These are phyloP conservation scores for Lycaena phlaeas DNA, from an alignment of 2,888 invertebrate species.

Conservation along the genomic window DNA sequence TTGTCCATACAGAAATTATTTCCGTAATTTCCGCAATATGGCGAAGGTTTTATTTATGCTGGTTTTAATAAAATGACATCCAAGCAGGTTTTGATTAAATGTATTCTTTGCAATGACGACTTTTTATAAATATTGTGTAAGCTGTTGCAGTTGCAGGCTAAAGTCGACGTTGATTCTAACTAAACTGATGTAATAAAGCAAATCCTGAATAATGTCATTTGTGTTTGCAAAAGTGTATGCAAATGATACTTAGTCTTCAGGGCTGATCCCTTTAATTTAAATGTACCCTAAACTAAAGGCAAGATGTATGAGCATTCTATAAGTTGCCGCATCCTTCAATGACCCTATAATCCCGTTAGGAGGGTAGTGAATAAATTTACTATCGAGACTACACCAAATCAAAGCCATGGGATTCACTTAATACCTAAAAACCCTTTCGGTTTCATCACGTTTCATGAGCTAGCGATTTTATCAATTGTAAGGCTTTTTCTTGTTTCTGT, in stretches of 20 bases:
- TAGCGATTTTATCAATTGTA: not conserved
- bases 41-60: too few relatives aligned
- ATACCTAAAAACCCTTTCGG: conserved; percentile 20
- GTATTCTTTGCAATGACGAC: too few relatives aligned
- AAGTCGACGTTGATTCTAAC: too few relatives aligned
- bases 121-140: too few relatives aligned
- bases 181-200: too few relatives aligned
- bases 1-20: too few relatives aligned
- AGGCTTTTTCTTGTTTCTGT: too few relatives aligned
- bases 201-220: too few relatives aligned
- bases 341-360: conserved; percentile 22
- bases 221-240: not conserved
- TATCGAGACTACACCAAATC: conserved; percentile 25
- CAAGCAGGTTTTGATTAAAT: too few relatives aligned
- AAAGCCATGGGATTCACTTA: conserved; percentile 28
- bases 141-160: too few relatives aligned
- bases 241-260: not conserved
- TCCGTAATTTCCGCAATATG: too few relatives aligned
- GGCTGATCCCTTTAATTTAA: conserved; percentile 1
- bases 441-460: conserved; percentile 11
- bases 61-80: too few relatives aligned
- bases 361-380: conserved; percentile 28
- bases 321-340: conserved; percentile 12
- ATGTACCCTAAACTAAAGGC: conserved; percentile 1
- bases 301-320: not conserved